Base-by-base conservation (phyloP, 2,888 invertebrate genomes). In the Acanthosepion esculentum region DNA sequence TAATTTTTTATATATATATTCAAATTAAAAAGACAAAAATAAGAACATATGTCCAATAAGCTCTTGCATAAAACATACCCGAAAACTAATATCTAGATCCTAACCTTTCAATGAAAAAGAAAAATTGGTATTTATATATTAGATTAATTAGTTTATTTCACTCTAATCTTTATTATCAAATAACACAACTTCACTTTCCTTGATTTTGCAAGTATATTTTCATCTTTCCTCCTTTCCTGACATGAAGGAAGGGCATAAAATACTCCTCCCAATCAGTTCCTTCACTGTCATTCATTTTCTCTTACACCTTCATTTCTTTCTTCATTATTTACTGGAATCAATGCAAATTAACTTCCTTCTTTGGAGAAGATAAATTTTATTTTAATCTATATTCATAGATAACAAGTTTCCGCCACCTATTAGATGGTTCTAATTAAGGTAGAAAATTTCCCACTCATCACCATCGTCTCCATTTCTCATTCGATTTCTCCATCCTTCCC, bases 291-390 rank as follows among this genome's bases (percentile, higher is more conserved):
- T 20, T 59, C 59, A 23, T 59, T 4, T 59, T 59, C 4, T 59
- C 5, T 7, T 59, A 23, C 59, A 23, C 23, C 59, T 23, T 59
- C 23, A 20, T 59, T 23, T 59, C 7, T 78, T 33, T n/a, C 12
- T n/a, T 78, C 78, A n/a, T 78, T 78, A n/a, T 78, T 78, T 78
- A 78, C 12, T 78, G n/a, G 33, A 78, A 78, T 78, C 78, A 78
- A 78, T 78, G 78, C 78, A 78, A 78, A 78, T 78, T 78, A 78
- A 78, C n/a, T 78, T 78, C 78, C n/a, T n/a, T 78, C 78, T 78
- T 78, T 78, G 78, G 78, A n/a, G 18, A 78, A 78, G 78, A 78
- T 78, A 78, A 78, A 78, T 78, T 78, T n/a, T 78, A 33, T 78
- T 78, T 78, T n/a, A 78, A 78, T 78, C 78, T 78, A 78, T 78